Evolutionary conservation across 53 echinoderm and acorn worm species (phyloP).

Genomic region (Actinopyga echinites): DNA sequence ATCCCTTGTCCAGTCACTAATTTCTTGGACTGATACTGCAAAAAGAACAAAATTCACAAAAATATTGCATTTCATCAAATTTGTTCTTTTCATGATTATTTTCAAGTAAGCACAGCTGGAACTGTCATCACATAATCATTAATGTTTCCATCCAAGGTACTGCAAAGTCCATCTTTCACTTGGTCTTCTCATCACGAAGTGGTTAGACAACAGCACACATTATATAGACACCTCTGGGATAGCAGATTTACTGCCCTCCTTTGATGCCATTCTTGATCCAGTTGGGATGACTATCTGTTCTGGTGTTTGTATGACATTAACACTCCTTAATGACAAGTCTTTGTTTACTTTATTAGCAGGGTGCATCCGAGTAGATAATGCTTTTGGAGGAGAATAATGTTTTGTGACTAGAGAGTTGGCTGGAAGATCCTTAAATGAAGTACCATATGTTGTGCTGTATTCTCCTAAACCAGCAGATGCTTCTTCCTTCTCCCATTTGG

Average conservation of each 20-base stretch:
- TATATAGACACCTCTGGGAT: constrained; percentile 31
- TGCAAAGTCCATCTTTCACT: not conserved
- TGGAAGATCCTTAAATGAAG: constrained; percentile 61
- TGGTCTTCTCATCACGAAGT: not conserved
- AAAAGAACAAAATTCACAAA: too few species aligned
- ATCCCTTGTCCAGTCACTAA: too few species aligned
- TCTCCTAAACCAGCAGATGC: constrained; percentile 58
- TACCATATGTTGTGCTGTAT: constrained; percentile 83
- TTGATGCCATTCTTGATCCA: constrained; percentile 12
- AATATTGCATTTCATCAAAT: too few species aligned
- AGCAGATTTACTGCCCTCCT: not conserved
- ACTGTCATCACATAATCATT: too few species aligned
- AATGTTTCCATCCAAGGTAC: too few species aligned
- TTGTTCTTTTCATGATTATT: too few species aligned
- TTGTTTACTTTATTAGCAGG: constrained; percentile 85
- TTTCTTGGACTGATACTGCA: too few species aligned
- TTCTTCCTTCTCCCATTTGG: constrained; percentile 71
- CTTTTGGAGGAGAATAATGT: constrained; percentile 78
- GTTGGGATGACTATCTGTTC: constrained; percentile 66
- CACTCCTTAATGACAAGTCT: constrained; percentile 70
- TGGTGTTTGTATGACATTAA: constrained; percentile 78
- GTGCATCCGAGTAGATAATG: constrained; percentile 80
- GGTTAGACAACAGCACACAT: not conserved
- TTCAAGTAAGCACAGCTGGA: too few species aligned
- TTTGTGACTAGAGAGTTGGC: constrained; percentile 63